phyloP scores from a whole-genome alignment of 2,113 vertebrate species.

The Passer montanus region DNA sequence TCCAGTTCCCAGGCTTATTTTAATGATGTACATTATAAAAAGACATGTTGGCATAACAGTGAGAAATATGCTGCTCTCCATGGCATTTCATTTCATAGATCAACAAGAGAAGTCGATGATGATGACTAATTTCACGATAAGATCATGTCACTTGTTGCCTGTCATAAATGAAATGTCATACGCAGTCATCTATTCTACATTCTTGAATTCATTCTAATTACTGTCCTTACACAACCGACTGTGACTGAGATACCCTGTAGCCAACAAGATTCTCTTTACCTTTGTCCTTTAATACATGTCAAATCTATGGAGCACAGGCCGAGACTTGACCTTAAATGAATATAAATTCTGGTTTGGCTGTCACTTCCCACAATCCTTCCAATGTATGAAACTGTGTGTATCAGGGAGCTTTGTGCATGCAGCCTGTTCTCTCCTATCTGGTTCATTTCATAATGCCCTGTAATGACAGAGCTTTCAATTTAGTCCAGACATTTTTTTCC shows the following conservation, averaged over 20 bases:
- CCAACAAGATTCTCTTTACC: neutral
- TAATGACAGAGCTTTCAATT: slow-evolving; percentile 3
- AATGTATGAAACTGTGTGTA: neutral
- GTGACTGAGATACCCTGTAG: neutral
- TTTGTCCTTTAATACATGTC: neutral
- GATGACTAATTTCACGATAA: slow-evolving; percentile 44
- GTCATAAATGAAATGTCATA: slow-evolving; percentile 40
- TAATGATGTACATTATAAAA: slow-evolving; percentile 43
- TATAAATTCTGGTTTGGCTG: neutral
- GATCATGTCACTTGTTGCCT: slow-evolving; percentile 16
- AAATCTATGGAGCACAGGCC: neutral
- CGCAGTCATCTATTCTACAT: neutral
- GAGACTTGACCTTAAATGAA: neutral
- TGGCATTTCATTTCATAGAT: slow-evolving; percentile 26
- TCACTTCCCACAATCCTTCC: neutral
- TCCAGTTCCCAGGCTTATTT: slow-evolving; percentile 36
- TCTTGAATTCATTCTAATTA: slow-evolving; percentile 38
- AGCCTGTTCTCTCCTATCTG: neutral
- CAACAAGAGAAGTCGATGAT: neutral
- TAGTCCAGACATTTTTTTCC: slow-evolving; percentile 14
- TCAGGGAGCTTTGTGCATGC: neutral
- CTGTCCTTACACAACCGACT: neutral
- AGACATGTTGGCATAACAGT: slow-evolving; percentile 6
- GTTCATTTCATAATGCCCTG: neutral
- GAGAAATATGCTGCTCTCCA: neutral